Base-by-base conservation (phyloP, 2,888 invertebrate species). In the Leucania comma region DNA sequence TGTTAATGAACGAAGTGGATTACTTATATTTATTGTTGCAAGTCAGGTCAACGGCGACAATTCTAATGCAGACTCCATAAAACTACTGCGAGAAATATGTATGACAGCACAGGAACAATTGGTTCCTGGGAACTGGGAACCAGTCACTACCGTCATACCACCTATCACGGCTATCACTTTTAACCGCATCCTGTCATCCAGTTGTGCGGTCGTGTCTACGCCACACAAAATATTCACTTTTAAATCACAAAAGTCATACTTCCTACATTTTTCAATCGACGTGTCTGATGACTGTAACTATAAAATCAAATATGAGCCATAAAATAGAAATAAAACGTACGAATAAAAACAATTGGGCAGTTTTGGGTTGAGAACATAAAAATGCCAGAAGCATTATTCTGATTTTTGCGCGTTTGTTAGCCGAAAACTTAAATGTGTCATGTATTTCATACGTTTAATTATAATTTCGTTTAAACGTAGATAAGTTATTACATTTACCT, bases 161-260 rank as follows among this genome's bases (percentile, higher is more conserved):
- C 82, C 38, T 38, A 38, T 38, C 38, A 38, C 38, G 38, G 38
- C 79, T 84, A 85, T 87, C 85, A 85, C 75, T 83, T 80, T 75
- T 78, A 81, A 90, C 90, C 90, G 83, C 90, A 90, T 90, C 90
- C 90, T 85, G 88, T 80, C 83, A 80, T 83, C 72, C 78, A 82
- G 80, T 80, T 66, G 72, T 88, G 89, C 78, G 88, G 88, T 88
- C 80, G 72, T 76, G 64, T 81, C 80, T 74, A 66, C 75, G 76
- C 77, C 73, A 70, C 72, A 79, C 73, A 57, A 80, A 83, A 80
- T 76, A 75, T 78, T 77, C 67, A 75, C 77, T 75, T 72, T 80
- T 80, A 77, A 81, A 76, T 80, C 75, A 73, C 65, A 71, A 78
- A 65, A 68, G 32, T 64, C 22, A 73, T 78, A 68, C 59, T 66